Base-by-base conservation (phyloP, 2,797 vertebrate genomes). In the Babyrousa celebensis region DNA sequence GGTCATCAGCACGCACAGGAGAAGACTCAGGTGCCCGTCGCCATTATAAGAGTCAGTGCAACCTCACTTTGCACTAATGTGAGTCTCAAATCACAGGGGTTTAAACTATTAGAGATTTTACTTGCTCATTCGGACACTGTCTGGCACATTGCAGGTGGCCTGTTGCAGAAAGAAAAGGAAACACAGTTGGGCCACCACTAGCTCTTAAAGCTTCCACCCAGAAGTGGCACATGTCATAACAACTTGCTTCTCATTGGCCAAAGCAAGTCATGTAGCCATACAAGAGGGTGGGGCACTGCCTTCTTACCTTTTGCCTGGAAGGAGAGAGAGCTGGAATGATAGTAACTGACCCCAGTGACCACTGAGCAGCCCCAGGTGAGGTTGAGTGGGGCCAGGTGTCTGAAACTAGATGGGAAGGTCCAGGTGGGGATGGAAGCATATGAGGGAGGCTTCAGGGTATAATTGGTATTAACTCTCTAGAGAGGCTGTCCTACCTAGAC, bases 121-220 rank as follows among this genome's bases (percentile, higher is more conserved):
- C n/a, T 20, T 56, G 91, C 11, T 32, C 12, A 32, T 27, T 27
- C 4, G 1, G 40, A 29, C 52, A 29, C 29, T 9, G 16, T 25
- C 16, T 62, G 54, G 18, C 27, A 23, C 2, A 4, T 4, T 7
- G 21, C 21, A 32, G 14, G 0, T 29, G 17, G 1, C 78, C 0
- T 6, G 1, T 0, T 27, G 85, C 70, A 1, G 10, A 88, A 94
- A 23, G 43, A 63, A 29, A 67, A 89, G 1, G 60, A 58, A 23
- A 17, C 3, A 58, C 2, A 9, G 32, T 12, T 1, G 3, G 17
- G 20, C 15, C 7, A 15, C 0, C 21, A 6, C 25, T 18, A 11
- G 56, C 27, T 25, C 72, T 5, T 12, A 70, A 83, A 43, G 43
- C 25, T 52, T 18, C 67, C 3, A 3, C 6, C 3, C 2, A 0